Conservation (phyloP, 2,113 vertebrate species). For the Heptranchias perlo region DNA sequence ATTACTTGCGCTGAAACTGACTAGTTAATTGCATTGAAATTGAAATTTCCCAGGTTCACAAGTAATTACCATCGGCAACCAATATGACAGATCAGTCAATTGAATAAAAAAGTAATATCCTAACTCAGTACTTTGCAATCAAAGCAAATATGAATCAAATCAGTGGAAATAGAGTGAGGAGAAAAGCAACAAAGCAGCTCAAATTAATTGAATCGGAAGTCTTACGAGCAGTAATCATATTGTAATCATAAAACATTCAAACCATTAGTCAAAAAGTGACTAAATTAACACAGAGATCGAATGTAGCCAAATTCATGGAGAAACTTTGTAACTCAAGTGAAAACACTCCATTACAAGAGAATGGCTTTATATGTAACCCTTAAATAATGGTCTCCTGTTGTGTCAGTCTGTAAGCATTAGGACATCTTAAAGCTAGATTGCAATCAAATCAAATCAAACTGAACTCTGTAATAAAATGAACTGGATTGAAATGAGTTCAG, state of each 20-base stretch:
- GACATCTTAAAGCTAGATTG: neutral
- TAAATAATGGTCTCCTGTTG: neutral
- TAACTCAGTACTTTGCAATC: neutral
- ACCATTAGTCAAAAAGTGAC: neutral
- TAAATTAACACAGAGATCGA: neutral
- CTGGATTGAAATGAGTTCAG: neutral
- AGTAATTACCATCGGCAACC: slow-evolving; percentile 1
- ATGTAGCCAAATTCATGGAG: too few relatives aligned
- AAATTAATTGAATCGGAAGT: slow-evolving; percentile 21
- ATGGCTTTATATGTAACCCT: neutral
- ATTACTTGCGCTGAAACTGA: neutral
- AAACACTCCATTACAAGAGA: neutral
- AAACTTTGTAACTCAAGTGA: neutral
- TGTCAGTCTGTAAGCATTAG: neutral
- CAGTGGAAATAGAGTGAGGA: neutral
- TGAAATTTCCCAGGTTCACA: neutral
- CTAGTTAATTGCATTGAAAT: slow-evolving; percentile 14
- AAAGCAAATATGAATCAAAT: slow-evolving; percentile 2
- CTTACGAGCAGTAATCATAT: neutral
- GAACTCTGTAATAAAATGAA: neutral
- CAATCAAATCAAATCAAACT: slow-evolving; percentile 14
- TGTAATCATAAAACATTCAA: neutral
- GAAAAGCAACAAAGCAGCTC: neutral
- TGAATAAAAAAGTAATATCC: slow-evolving; percentile 22
- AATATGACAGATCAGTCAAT: slow-evolving; percentile 3